These are phyloP conservation scores for Neolamprologus multifasciatus DNA, from an alignment of 2,797 vertebrate genomes.

Conservation along the genomic window DNA sequence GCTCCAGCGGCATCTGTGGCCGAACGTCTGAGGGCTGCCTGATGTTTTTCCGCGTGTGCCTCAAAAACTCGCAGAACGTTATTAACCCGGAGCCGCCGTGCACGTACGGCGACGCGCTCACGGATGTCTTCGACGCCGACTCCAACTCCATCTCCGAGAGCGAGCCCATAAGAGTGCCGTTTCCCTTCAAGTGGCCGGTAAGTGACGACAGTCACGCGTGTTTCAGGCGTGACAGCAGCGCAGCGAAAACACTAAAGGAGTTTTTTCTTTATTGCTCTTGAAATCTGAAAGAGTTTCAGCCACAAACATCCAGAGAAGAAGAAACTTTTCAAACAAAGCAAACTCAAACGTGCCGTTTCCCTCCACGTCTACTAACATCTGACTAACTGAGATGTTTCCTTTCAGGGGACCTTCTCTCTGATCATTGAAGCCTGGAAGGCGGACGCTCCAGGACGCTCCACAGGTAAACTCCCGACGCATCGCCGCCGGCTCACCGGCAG, in stretches of 20 bases:
- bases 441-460: constrained; percentile 66
- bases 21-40: constrained; percentile 62
- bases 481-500: neutral
- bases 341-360: neutral
- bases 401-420: constrained; percentile 82
- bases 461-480: constrained; percentile 67
- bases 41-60: constrained; percentile 85
- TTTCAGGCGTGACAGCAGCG: neutral
- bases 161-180: constrained; percentile 73
- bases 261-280: neutral
- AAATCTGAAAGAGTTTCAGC: neutral
- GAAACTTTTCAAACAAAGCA: neutral
- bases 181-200: constrained; percentile 87
- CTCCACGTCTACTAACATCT: neutral
- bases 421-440: constrained; percentile 85
- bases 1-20: constrained; percentile 47
- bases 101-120: constrained; percentile 77
- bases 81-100: constrained; percentile 78
- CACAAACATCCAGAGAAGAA: neutral
- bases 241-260: neutral
- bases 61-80: constrained; percentile 79
- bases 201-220: constrained; percentile 30
- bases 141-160: constrained; percentile 62
- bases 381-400: neutral
- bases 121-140: constrained; percentile 67